Conservation (phyloP, 2,113 vertebrate genomes). For the Hymenochirus boettgeri region DNA sequence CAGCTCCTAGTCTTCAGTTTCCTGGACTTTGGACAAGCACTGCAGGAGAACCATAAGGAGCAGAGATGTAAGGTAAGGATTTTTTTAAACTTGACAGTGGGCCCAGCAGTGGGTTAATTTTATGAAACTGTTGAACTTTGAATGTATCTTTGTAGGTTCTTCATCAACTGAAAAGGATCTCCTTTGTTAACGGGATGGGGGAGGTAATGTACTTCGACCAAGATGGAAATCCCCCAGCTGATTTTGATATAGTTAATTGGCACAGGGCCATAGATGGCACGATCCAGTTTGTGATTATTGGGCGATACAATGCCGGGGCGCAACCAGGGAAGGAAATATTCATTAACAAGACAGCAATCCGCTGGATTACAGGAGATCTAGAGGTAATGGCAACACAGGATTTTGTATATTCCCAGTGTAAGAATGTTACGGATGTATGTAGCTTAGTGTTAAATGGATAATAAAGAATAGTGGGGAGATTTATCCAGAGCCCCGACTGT, state of each 20-base stretch:
- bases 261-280: constrained; percentile 43
- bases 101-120: too few species aligned
- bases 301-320: not conserved
- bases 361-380: constrained; percentile 9
- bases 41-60: too few species aligned
- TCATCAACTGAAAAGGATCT: constrained; percentile 55
- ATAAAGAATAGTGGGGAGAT: too few species aligned
- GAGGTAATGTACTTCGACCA: constrained; percentile 59
- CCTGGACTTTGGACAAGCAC: too few species aligned
- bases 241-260: constrained; percentile 67
- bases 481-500: too few species aligned
- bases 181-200: constrained; percentile 53
- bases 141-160: constrained; percentile 49
- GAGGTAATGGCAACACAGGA: constrained; percentile 16
- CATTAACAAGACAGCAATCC: constrained; percentile 10
- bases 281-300: constrained; percentile 31
- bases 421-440: too few species aligned
- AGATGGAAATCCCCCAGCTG: constrained; percentile 63
- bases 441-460: too few species aligned
- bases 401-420: too few species aligned
- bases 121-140: not conserved
- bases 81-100: too few species aligned
- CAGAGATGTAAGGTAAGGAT: too few species aligned
- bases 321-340: constrained; percentile 1
- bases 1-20: too few species aligned